Evolutionary conservation across 2,113 vertebrate species (phyloP).

Genomic region (Pholis gunnellus): DNA sequence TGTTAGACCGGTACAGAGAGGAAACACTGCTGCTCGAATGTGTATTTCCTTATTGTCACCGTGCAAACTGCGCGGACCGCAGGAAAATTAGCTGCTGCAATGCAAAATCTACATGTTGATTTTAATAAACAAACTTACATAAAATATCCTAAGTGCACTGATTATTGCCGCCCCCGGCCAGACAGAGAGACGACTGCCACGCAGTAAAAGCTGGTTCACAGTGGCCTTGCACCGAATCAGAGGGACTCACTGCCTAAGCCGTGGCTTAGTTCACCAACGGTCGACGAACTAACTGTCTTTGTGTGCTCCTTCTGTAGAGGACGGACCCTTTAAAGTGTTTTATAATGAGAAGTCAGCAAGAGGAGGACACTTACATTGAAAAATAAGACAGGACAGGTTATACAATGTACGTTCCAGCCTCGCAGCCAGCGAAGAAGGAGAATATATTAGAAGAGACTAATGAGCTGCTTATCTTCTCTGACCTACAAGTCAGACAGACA

Average conservation of each 20-base stretch:
- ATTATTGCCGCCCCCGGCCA: constrained; percentile 52
- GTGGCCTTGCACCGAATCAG: background rate
- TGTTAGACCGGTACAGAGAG: too few species aligned
- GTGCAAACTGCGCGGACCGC: background rate
- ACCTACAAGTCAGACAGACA: constrained; percentile 45
- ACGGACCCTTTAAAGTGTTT: constrained; percentile 16
- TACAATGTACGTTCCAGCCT: constrained; percentile 42
- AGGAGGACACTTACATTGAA: constrained; percentile 19
- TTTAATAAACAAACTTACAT: constrained; percentile 4
- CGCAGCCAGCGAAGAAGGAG: constrained; percentile 21
- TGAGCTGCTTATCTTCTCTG: constrained; percentile 66
- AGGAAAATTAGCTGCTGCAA: background rate
- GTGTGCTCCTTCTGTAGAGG: constrained; percentile 1
- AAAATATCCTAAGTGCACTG: constrained; percentile 29
- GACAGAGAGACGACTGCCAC: background rate
- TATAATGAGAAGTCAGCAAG: constrained; percentile 34
- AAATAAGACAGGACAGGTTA: constrained; percentile 33
- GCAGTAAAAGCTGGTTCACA: background rate
- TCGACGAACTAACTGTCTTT: constrained; percentile 5
- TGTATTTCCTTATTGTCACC: background rate
- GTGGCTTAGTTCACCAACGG: constrained; percentile 10
- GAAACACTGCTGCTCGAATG: background rate
- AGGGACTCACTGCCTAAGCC: background rate
- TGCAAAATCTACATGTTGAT: background rate
- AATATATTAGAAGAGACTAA: constrained; percentile 68